Conservation (phyloP, 2,113 vertebrate genomes). For the Phoenicopterus ruber region DNA sequence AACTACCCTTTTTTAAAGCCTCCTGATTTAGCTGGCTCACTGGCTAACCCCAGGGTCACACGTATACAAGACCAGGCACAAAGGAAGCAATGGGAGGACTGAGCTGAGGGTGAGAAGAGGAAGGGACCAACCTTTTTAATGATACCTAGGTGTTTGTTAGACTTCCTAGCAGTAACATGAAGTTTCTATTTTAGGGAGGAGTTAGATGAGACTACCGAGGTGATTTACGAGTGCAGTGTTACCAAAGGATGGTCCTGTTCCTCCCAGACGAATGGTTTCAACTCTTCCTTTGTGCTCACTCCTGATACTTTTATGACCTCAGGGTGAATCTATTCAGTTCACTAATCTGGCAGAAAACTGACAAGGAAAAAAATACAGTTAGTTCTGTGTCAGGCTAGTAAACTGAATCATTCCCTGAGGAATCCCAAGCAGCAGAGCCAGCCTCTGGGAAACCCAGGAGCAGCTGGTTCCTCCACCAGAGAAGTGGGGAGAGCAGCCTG, state of each 20-base stretch:
- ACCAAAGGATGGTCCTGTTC: background rate
- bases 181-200: background rate
- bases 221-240: background rate
- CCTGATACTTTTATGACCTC: background rate
- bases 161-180: background rate
- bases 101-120: background rate
- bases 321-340: background rate
- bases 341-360: background rate
- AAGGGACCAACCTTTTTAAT: background rate
- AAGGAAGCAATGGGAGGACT: background rate
- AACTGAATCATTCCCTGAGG: background rate
- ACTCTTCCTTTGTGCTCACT: background rate
- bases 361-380: background rate
- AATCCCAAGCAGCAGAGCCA: background rate
- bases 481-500: background rate
- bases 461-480: background rate
- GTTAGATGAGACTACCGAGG: background rate
- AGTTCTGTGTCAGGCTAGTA: background rate
- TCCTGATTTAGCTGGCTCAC: background rate
- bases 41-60: background rate
- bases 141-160: background rate
- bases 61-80: rapidly evolving
- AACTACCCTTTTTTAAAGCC: background rate
- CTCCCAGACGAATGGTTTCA: background rate
- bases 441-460: background rate